Conservation (phyloP, 2,113 vertebrate species). For the Amphilophus citrinellus region DNA sequence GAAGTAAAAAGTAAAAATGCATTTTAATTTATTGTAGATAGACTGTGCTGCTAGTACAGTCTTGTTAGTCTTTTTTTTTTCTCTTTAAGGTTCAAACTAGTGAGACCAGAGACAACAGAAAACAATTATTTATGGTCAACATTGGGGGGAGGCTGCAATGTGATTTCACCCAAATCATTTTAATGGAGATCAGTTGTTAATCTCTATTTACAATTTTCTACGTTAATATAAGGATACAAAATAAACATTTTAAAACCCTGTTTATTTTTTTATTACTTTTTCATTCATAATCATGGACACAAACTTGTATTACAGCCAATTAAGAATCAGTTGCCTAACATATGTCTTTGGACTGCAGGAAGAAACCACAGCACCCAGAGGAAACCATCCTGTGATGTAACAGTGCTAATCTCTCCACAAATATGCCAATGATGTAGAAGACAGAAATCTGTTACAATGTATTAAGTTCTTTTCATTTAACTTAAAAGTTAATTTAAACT, state of each 20-base stretch:
- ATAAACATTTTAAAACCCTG: background rate
- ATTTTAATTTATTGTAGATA: background rate
- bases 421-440: too few species aligned
- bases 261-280: background rate
- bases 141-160: background rate
- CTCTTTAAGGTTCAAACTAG: background rate
- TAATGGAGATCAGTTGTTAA: background rate
- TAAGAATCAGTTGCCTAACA: background rate
- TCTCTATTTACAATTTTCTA: background rate
- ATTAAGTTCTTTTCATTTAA: background rate
- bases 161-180: background rate
- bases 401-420: too few species aligned
- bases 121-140: background rate
- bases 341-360: background rate
- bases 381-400: background rate
- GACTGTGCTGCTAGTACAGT: background rate
- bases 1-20: background rate
- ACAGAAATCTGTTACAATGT: too few species aligned
- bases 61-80: background rate
- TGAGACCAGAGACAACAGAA: background rate
- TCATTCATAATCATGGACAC: background rate
- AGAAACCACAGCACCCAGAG: background rate
- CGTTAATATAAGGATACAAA: background rate
- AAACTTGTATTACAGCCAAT: accelerated
- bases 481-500: background rate